phyloP scores from a whole-genome alignment of 1,140 invertebrate species.

The Pararge aegeria region DNA sequence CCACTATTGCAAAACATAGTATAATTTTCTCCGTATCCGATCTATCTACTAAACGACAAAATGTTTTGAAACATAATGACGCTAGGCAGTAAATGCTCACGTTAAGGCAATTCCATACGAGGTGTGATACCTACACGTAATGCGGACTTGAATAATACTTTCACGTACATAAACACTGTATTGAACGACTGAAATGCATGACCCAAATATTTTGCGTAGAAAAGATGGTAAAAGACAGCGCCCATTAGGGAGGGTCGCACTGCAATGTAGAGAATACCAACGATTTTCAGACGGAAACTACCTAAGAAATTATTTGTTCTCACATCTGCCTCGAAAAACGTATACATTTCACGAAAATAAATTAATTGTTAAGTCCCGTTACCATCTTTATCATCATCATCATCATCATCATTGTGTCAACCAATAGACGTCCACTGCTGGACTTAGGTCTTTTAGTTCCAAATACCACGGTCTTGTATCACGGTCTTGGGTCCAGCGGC shows the following conservation, averaged over 20 bases:
- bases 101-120: not conserved
- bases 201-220: constrained; percentile 1
- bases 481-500: no score
- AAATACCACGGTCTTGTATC: no score
- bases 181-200: constrained; percentile 5
- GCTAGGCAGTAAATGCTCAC: not conserved
- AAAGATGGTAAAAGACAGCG: not conserved
- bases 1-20: no score
- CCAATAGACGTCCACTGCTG: no score
- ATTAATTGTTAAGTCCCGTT: no score
- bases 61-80: no score
- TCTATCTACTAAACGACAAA: no score
- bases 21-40: no score
- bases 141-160: not conserved
- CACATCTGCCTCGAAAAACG: not conserved
- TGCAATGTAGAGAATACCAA: not conserved
- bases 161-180: constrained; percentile 4
- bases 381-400: no score
- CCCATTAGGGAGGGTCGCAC: not conserved
- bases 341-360: not conserved
- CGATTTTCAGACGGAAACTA: not conserved
- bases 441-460: no score
- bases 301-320: not conserved
- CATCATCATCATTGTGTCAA: no score
- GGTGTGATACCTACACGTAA: not conserved